Percentiles rank a stretch among this genome's conserved stretches.
Conservation (phyloP, 35 echinoderm and acorn worm species). For the Chiridota heheva region DNA sequence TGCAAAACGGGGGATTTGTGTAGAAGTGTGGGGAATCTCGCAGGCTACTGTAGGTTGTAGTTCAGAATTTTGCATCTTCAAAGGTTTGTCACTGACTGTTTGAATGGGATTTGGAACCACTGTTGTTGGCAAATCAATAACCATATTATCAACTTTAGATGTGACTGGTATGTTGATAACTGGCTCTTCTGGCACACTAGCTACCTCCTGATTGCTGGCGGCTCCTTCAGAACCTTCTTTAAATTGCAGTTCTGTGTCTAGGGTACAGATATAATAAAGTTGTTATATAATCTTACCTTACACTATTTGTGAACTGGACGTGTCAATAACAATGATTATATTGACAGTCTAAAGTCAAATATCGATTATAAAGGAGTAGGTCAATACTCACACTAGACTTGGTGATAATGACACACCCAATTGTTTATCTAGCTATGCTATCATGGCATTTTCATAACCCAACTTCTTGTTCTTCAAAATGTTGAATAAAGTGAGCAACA, state of each 20-base stretch:
- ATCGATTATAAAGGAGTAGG: too few relatives aligned
- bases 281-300: too few relatives aligned
- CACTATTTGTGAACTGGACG: too few relatives aligned
- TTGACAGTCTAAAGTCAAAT: too few relatives aligned
- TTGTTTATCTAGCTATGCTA: too few relatives aligned
- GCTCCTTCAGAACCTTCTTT: background rate
- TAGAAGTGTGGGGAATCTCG: background rate
- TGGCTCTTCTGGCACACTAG: background rate
- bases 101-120: background rate
- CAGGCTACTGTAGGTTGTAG: background rate
- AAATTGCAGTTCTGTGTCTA: constrained; percentile 35
- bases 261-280: too few relatives aligned
- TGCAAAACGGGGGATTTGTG: background rate
- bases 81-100: background rate
- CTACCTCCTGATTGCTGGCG: background rate
- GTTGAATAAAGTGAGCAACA: too few relatives aligned
- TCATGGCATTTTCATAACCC: too few relatives aligned
- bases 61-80: background rate
- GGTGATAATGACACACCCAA: too few relatives aligned
- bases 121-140: constrained; percentile 4
- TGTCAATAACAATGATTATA: too few relatives aligned
- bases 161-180: constrained; percentile 13
- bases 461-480: too few relatives aligned
- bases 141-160: background rate
- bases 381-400: too few relatives aligned